Conservation (phyloP, 2,888 invertebrate genomes). For the Cyclophora albipunctata region DNA sequence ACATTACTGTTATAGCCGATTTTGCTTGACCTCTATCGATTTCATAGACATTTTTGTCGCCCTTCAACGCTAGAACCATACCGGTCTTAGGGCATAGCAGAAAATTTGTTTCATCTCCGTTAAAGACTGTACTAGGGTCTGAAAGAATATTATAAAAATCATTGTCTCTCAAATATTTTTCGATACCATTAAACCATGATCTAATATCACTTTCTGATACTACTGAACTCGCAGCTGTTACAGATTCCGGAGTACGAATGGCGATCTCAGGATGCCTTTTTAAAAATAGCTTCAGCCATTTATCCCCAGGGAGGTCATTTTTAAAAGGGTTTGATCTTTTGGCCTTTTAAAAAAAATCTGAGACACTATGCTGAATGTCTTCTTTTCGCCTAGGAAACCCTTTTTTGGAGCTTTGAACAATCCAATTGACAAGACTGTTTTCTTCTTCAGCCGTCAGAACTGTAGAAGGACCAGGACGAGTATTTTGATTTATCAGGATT, state of each 20-base stretch:
- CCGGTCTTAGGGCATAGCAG: slow-evolving; percentile 23
- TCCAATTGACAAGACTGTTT: slow-evolving; percentile 4
- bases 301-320: slow-evolving; percentile 11
- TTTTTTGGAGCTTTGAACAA: slow-evolving; percentile 4
- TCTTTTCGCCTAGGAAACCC: slow-evolving; percentile 8
- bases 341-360: slow-evolving; percentile 6
- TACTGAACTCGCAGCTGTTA: slow-evolving; percentile 25
- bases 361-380: slow-evolving; percentile 5
- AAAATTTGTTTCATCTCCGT: slow-evolving; percentile 31
- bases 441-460: slow-evolving; percentile 4
- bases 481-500: slow-evolving; percentile 2
- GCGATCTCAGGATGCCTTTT: slow-evolving; percentile 20
- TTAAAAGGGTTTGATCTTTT: slow-evolving; percentile 1
- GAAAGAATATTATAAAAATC: slow-evolving; percentile 2
- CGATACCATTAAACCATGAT: slow-evolving; percentile 18
- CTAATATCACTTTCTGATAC: slow-evolving; percentile 13
- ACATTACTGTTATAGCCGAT: no score
- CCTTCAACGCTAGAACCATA: slow-evolving; percentile 12
- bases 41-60: no score
- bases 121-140: slow-evolving; percentile 25
- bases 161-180: slow-evolving; percentile 2
- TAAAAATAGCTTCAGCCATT: slow-evolving; percentile 22
- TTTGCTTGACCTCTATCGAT: no score
- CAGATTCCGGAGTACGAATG: slow-evolving; percentile 20
- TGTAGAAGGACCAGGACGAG: slow-evolving; percentile 4